Evolutionary conservation across 64 coral and sea anemone species (phyloP), one percentile per base, ranked within the genome.

Genomic region (Catalaphyllia jardinei): DNA sequence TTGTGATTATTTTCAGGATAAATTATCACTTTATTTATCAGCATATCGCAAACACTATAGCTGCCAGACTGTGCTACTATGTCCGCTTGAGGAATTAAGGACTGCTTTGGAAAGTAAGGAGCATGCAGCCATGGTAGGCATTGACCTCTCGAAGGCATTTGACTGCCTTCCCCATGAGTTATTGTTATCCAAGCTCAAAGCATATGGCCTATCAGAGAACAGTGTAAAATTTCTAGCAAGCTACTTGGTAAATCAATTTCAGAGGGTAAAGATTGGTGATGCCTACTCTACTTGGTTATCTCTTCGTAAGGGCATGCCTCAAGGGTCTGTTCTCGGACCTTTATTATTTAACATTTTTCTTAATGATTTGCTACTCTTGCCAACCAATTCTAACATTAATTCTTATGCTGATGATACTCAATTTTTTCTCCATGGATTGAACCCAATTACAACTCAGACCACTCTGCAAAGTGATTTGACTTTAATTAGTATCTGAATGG

Each of bases 321-420:
- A 60, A 60, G 57, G 57, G 57, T 60, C 57, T 74, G 7, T 74
- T 29, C 30, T 74, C n/a, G 31, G 72, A n/a, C 0, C 72, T 15
- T 74, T 74, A 28, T 3, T 28, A 33, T 74, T n/a, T n/a, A n/a
- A n/a, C n/a, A n/a, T n/a, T n/a, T n/a, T n/a, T n/a, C n/a, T n/a
- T n/a, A n/a, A n/a, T 74, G 0, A 74, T 74, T 74, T 29, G n/a
- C 72, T 74, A 12, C 14, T 74, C n/a, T 4, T 74, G n/a, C n/a
- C n/a, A n/a, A n/a, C n/a, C n/a, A n/a, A n/a, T n/a, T n/a, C n/a
- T n/a, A n/a, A n/a, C n/a, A n/a, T n/a, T n/a, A n/a, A n/a, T n/a
- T n/a, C n/a, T n/a, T n/a, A n/a, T n/a, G n/a, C n/a, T n/a, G 72
- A 74, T 74, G 72, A 74, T 28, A 74, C 72, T 74, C 72, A 74